Evolutionary conservation across 1,140 invertebrate species (phyloP).

Genomic region (Propsilocerus akamusi): DNA sequence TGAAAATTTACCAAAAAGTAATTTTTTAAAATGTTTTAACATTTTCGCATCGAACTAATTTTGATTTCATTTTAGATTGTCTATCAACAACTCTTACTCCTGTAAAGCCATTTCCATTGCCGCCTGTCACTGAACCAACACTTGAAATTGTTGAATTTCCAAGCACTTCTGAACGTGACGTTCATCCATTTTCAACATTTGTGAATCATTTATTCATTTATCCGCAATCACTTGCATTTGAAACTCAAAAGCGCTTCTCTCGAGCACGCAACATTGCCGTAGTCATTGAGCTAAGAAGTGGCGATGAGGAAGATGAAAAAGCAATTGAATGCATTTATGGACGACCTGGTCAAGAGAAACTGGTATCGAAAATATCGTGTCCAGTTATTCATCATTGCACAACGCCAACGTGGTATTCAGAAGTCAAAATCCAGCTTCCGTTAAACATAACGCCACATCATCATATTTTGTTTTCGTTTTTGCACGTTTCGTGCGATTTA

Average conservation of each 20-base stretch:
- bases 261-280: conserved; percentile 83
- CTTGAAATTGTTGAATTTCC: conserved; percentile 70
- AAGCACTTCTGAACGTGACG: conserved; percentile 43
- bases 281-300: conserved; percentile 64
- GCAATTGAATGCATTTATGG: conserved; percentile 63
- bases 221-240: conserved; percentile 68
- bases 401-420: conserved; percentile 65
- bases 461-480: conserved; percentile 76
- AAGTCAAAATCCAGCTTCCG: conserved; percentile 73
- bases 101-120: conserved; percentile 63
- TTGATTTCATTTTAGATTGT: conserved; percentile 38
- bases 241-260: conserved; percentile 83
- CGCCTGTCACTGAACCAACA: conserved; percentile 48
- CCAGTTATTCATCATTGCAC: conserved; percentile 65
- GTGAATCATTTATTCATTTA: conserved; percentile 82
- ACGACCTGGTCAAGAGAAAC: conserved; percentile 34
- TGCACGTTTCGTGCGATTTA: conserved; percentile 73
- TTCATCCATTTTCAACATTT: conserved; percentile 62
- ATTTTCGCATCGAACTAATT: neutral
- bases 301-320: conserved; percentile 46
- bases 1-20: conserved; percentile 50
- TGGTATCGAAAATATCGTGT: conserved; percentile 41
- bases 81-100: conserved; percentile 61
- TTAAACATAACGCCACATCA: conserved; percentile 56
- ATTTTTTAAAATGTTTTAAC: conserved; percentile 15